These are phyloP conservation scores for Baryphthengus martii DNA, from an alignment of 2,113 vertebrate species.

Conservation along the genomic window DNA sequence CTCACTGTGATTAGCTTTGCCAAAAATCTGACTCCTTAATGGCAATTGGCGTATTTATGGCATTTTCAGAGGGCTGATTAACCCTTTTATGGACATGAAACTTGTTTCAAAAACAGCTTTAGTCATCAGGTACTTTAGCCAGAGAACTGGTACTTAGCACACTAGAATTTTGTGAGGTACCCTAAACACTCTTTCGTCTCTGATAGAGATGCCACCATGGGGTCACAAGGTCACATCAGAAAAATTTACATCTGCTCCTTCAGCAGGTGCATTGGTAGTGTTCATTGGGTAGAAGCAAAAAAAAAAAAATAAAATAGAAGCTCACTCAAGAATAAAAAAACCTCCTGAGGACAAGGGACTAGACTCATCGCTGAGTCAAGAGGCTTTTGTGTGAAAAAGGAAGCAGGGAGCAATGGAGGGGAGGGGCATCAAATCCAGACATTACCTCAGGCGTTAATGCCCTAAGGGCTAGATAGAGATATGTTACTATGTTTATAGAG, in stretches of 20 bases:
- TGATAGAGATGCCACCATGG: neutral
- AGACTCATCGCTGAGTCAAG: neutral
- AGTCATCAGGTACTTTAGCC: neutral
- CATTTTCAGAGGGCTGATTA: neutral
- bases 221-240: neutral
- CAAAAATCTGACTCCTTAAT: neutral
- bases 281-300: neutral
- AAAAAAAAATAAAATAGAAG: neutral
- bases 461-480: neutral
- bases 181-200: neutral
- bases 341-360: neutral
- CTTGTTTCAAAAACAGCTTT: neutral
- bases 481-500: slow-evolving; percentile 26
- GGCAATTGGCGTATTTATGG: rapidly evolving
- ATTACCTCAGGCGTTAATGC: slow-evolving; percentile 51
- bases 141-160: neutral
- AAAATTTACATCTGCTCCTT: neutral
- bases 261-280: neutral
- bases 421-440: slow-evolving; percentile 32
- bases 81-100: neutral
- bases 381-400: neutral
- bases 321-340: neutral
- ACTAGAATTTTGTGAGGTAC: neutral
- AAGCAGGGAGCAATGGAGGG: slow-evolving; percentile 2
- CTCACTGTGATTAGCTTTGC: neutral